Base-by-base conservation (phyloP, 2,113 vertebrate species). In the Cinclus mexicanus region DNA sequence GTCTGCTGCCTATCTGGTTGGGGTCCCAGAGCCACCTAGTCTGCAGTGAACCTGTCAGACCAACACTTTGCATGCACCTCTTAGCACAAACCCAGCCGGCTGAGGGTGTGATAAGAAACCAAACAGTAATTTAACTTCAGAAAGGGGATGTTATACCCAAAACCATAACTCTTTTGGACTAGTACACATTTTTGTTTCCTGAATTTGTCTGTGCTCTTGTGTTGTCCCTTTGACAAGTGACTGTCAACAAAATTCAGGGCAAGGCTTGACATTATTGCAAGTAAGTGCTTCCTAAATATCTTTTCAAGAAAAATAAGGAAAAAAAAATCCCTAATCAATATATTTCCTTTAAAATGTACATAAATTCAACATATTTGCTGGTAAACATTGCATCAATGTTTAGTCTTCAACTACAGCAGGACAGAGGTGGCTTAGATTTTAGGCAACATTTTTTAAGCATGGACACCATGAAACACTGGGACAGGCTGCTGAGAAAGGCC, bases 21-120 rank as follows among this genome's bases (percentile, higher is more conserved):
- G 24, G n/a, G 14, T 84, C 31, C 12, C 60, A 87, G 69, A 53
- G 28, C 9, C 37, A 47, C 18, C 33, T 49, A 42, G 23, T 16
- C 14, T 4, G 1, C 13, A 14, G 50, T 0, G 0, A 81, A 42
- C 20, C 22, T 1, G 0, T 39, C 10, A 0, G 0, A 26, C 44
- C 39, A 68, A 31, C 4, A 7, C 18, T 21, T 29, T 0, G 0
- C 37, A 44, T 37, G 21, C 29, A 29, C 6, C 4, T n/a, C 44
- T 63, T 3, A 2, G 49, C 31, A 44, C 21, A 67, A 63, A 5
- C 25, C 12, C 59, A 57, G n/a, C 9, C 61, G 9, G 44, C 7
- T 55, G 55, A 67, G 28, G 12, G 15, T 55, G 23, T 11, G 28
- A 44, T 22, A 22, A 3, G 33, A 89, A 95, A 82, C 61, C 1